Evolutionary conservation across 2,797 vertebrate genomes (phyloP), one percentile per base, ranked within the genome.

Genomic region (Pantherophis vulpinus): DNA sequence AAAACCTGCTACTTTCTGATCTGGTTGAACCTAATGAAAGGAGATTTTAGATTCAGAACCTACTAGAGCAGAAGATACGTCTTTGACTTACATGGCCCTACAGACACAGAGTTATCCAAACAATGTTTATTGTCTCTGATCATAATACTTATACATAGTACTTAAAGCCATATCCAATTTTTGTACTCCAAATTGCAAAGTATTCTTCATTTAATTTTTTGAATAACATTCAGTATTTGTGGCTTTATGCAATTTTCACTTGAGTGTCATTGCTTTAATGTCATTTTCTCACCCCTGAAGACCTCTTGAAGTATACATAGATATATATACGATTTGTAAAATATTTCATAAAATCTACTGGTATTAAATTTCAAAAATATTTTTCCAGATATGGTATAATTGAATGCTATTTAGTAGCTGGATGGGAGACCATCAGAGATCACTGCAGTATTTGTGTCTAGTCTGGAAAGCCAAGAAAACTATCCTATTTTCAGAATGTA

Each of bases 1-100:
- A 94, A 97, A 97, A 97, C 96, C 97, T 97, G 97, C 96, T 97
- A 98, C 97, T 97, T 98, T 98, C 96, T 97, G 97, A 98, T 98
- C 97, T 93, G 94, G 95, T 97, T 96, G 96, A 95, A 96, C 90
- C 92, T 96, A 97, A 95, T 55, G 89, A 98, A 95, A 98, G 96
- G 96, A 97, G 97, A 97, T 97, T 98, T 97, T 83, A 91, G 93
- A 94, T 96, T 97, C 97, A 93, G 87, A 92, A 97, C 93, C 94
- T 96, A 96, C 92, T 93, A 88, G 95, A 96, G 96, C 97, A 98
- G 96, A 97, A 97, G 95, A 97, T 97, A 95, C 94, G 91, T 93
- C 95, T 94, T 42, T 93, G 94, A 96, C 97, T 96, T 96, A 94
- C 96, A 93, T 96, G 37, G 79, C 96, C 95, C 93, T 96, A 95